Percentiles rank a stretch among this genome's conserved stretches.
Evolutionary conservation across 92 coral and sea anemone genomes (phyloP).

Genomic region (Phenganax marumi): DNA sequence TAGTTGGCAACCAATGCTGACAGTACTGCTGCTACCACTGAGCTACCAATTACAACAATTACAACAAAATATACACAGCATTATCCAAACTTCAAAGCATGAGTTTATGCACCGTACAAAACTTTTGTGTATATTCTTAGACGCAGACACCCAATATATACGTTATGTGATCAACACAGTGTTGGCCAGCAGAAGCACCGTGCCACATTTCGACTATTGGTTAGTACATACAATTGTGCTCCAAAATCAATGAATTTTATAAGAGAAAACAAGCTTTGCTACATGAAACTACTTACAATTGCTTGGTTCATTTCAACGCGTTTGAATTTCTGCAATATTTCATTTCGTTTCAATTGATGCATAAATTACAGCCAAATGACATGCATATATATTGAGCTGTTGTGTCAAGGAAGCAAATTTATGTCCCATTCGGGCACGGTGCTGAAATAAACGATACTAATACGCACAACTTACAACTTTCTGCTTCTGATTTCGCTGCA

Average conservation of each 20-base stretch:
- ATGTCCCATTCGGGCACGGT: neutral
- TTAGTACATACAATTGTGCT: neutral
- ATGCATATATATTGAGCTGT: neutral
- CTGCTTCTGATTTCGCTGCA: slow-evolving; percentile 41
- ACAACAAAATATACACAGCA: neutral
- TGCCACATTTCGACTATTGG: neutral
- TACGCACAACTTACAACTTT: slow-evolving; percentile 34
- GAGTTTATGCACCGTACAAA: neutral
- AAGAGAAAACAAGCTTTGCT: neutral
- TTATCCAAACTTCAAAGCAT: neutral
- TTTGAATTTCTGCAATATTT: slow-evolving; percentile 28
- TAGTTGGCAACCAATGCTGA: no score
- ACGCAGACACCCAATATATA: slow-evolving; percentile 1
- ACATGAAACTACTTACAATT: slow-evolving; percentile 23
- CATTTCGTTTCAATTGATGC: slow-evolving; percentile 23
- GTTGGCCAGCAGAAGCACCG: neutral
- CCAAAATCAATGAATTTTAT: neutral
- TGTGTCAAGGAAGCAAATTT: slow-evolving; percentile 3
- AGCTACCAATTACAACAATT: neutral
- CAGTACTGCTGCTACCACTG: no score
- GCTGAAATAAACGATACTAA: neutral
- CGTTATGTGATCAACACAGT: neutral
- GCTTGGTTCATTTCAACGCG: slow-evolving; percentile 29
- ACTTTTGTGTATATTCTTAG: neutral
- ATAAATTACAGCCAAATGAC: slow-evolving; percentile 25